Evolutionary conservation across 2,797 vertebrate species (phyloP).

Genomic region (Nyctibius grandis): DNA sequence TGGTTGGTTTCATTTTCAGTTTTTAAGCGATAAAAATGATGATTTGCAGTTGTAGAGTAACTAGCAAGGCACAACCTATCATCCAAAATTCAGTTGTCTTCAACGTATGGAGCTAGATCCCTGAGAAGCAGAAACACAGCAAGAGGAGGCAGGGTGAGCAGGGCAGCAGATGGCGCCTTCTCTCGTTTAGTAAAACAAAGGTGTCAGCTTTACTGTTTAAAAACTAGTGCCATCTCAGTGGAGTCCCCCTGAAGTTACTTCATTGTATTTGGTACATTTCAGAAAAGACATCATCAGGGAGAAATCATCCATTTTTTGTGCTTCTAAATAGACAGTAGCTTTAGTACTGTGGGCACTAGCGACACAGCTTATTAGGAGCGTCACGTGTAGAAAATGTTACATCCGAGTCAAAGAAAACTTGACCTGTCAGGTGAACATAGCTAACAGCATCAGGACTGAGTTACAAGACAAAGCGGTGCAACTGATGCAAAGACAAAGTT

Average conservation of each 20-base stretch:
- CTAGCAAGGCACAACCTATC: neutral
- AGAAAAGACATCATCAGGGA: neutral
- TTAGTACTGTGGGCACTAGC: neutral
- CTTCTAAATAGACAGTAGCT: neutral
- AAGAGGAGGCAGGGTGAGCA: neutral
- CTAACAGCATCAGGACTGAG: neutral
- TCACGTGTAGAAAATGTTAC: neutral
- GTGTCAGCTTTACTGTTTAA: accelerated
- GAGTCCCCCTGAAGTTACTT: neutral
- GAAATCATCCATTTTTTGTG: neutral
- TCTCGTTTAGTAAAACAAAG: neutral
- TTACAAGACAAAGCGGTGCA: neutral
- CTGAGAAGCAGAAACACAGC: accelerated
- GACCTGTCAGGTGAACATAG: neutral
- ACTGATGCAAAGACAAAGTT: neutral
- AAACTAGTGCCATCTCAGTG: accelerated
- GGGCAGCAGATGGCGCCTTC: neutral
- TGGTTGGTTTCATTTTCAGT: neutral
- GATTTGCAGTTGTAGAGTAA: neutral
- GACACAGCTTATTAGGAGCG: neutral
- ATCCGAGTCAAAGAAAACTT: neutral
- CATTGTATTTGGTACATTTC: accelerated
- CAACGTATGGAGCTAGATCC: accelerated
- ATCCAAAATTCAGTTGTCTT: neutral
- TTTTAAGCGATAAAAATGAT: neutral